Evolutionary conservation across 2,113 vertebrate genomes (phyloP).

Genomic region (Danio rerio): DNA sequence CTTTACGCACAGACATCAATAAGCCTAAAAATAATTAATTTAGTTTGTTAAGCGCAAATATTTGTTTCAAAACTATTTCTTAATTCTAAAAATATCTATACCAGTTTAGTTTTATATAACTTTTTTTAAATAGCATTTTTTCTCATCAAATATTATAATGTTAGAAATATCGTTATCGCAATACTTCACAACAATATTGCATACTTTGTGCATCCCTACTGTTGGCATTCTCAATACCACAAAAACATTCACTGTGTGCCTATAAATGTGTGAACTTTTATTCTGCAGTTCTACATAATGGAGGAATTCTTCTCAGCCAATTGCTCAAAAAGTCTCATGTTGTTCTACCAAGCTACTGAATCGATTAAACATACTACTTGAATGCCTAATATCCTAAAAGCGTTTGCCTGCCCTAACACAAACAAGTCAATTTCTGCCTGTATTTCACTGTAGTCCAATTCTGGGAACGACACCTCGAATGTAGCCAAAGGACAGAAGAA

Average conservation of each 20-base stretch:
- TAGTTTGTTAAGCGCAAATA: too few relatives aligned
- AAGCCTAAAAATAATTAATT: too few relatives aligned
- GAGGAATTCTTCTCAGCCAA: constrained; percentile 79
- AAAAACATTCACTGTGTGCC: background rate
- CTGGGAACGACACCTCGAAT: constrained; percentile 59
- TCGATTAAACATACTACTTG: constrained; percentile 68
- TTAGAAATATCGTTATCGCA: too few relatives aligned
- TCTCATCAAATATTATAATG: too few relatives aligned
- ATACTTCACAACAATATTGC: too few relatives aligned
- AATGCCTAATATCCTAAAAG: background rate
- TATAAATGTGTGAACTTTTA: constrained; percentile 15
- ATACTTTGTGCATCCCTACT: too few relatives aligned
- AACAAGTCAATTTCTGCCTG: background rate
- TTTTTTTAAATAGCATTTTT: too few relatives aligned
- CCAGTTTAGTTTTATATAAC: too few relatives aligned
- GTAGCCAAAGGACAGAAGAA: constrained; percentile 71
- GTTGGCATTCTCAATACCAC: background rate
- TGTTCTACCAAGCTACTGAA: constrained; percentile 79
- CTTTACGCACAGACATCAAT: too few relatives aligned
- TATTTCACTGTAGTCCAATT: constrained; percentile 49
- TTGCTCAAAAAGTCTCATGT: constrained; percentile 80
- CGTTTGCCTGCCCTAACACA: background rate
- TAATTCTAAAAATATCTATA: too few relatives aligned
- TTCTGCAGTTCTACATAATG: constrained; percentile 75
- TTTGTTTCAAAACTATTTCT: too few relatives aligned